Evolutionary conservation across 37 sponge, comb jelly and placozoan species (phyloP), one percentile per base, ranked within the genome.

Genomic region (Halisarca cf. caerulea): DNA sequence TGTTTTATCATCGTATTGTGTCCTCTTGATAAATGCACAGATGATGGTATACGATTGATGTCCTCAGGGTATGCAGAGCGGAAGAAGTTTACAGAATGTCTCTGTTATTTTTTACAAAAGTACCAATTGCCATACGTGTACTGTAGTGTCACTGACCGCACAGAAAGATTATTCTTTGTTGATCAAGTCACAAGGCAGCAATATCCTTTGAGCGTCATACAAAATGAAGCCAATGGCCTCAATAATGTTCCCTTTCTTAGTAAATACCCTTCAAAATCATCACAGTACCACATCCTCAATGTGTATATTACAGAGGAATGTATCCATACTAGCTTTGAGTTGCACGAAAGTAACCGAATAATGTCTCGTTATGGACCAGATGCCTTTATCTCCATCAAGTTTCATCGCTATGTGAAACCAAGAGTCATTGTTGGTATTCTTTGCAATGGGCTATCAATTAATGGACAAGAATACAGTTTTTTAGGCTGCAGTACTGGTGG

Each of bases 401-500:
- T 90, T 71, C 44, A 62, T 38, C 84, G 57, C 44, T 80, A 82
- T 62, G 28, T 89, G 42, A 28, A 45, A 33, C 44, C 85, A 33
- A 40, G 28, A 0, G 27, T 2, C 34, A 82, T 85, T 3, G 17
- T 39, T n/a, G 41, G 40, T 5, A 35, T 89, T 11, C 82, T 91
- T 28, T 6, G 30, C 11, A 20, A 71, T 39, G 87, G 88, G 2
- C 27, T 91, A 39, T 37, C 14, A 36, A 60, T 91, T 3, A 87
- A 87, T 69, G 91, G 91, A 17, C 77, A 64, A 33, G 82, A 84
- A 80, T 87, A 75, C 55, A 59, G 72, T 35, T 91, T 91, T 61
- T 61, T 91, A 44, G 93, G 93, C 25, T 89, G 93, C 39, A 92
- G 89, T 61, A 83, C 89, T 27, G 83, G 93, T 84, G 93, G 93